phyloP scores from a whole-genome alignment of 1,140 invertebrate genomes.

The Caenorhabditis briggsae region DNA sequence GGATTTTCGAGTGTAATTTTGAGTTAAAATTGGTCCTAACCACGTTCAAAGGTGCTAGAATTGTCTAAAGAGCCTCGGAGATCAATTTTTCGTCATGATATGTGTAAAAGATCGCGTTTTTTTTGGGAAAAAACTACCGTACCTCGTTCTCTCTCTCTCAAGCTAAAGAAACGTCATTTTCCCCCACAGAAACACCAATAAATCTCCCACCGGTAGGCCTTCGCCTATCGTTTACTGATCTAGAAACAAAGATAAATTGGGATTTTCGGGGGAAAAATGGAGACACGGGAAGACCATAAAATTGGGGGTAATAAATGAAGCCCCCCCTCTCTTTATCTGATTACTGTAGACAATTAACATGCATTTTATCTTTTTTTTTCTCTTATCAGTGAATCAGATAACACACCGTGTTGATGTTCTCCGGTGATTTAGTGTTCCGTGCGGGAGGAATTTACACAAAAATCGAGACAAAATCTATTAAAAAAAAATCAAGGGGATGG shows the following conservation, averaged over 20 bases:
- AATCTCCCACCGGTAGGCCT: background rate
- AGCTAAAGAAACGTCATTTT: background rate
- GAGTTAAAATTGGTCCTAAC: too few relatives aligned
- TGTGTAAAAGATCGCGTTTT: too few relatives aligned
- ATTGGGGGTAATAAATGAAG: background rate
- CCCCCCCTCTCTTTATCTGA: background rate
- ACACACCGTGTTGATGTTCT: background rate
- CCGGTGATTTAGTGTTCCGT: background rate
- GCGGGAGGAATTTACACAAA: background rate
- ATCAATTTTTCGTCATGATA: too few relatives aligned
- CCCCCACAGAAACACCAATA: background rate
- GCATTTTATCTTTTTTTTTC: background rate
- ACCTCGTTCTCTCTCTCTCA: too few relatives aligned
- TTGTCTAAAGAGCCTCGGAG: too few relatives aligned
- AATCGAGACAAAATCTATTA: too few relatives aligned
- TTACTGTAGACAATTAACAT: slow-evolving; percentile 29
- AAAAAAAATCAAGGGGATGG: too few relatives aligned
- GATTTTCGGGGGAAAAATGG: background rate
- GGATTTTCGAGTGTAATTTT: too few relatives aligned
- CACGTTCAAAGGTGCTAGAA: too few relatives aligned
- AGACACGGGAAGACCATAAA: background rate
- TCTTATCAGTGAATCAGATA: background rate
- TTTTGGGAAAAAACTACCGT: too few relatives aligned
- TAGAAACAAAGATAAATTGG: background rate
- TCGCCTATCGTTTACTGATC: background rate